Conservation (phyloP, 2,797 vertebrate genomes). For the Scyliorhinus canicula region DNA sequence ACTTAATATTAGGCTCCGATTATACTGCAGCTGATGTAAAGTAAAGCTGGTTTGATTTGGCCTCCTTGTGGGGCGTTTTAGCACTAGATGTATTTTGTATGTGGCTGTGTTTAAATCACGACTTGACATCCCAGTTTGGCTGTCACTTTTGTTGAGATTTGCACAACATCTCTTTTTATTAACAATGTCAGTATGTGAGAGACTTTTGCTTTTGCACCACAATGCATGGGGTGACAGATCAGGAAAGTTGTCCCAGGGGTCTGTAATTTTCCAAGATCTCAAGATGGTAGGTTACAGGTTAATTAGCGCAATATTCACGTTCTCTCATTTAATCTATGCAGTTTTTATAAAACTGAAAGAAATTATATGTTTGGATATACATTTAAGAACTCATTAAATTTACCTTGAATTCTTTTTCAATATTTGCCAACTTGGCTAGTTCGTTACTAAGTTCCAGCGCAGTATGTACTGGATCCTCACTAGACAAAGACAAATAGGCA, state of each 20-base stretch:
- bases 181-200: background rate
- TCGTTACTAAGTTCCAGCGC: constrained; percentile 81
- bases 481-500: constrained; percentile 76
- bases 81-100: background rate
- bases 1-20: background rate
- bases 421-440: constrained; percentile 76
- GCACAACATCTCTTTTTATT: background rate
- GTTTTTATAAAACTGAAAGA: background rate
- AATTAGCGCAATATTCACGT: background rate
- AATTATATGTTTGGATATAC: background rate
- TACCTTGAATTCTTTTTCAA: constrained; percentile 87
- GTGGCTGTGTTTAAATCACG: background rate
- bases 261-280: background rate
- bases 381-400: constrained; percentile 37
- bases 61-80: background rate
- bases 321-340: background rate
- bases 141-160: background rate
- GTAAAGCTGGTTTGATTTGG: background rate
- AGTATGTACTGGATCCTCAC: constrained; percentile 77
- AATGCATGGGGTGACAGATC: background rate
- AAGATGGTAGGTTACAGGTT: background rate
- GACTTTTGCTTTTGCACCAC: background rate
- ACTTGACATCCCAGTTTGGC: background rate
- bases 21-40: background rate
- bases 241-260: background rate